Evolutionary conservation across 1,140 invertebrate species (phyloP).

Genomic region (Macrocentrus cingulum): DNA sequence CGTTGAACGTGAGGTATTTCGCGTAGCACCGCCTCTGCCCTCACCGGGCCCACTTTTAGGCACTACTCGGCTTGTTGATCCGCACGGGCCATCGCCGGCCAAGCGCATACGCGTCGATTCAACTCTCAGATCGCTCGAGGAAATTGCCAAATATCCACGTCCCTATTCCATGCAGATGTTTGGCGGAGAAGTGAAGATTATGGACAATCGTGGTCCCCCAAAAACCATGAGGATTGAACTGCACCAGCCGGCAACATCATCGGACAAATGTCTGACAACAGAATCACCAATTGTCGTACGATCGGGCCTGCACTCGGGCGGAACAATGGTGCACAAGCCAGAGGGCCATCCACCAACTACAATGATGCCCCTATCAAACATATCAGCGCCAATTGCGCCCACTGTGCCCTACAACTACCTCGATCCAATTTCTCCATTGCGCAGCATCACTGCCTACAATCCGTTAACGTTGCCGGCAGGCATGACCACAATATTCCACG

Average conservation of each 20-base stretch:
- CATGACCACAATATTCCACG: constrained; percentile 51
- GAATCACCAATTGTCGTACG: constrained; percentile 69
- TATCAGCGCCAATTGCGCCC: constrained; percentile 63
- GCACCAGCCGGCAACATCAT: constrained; percentile 51
- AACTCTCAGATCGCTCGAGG: constrained; percentile 62
- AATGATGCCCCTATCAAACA: constrained; percentile 61
- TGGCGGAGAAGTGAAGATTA: constrained; percentile 76
- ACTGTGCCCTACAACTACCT: constrained; percentile 49
- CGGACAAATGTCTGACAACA: constrained; percentile 41
- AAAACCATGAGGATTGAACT: constrained; percentile 74
- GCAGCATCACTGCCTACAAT: constrained; percentile 70
- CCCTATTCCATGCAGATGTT: constrained; percentile 70
- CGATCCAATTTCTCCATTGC: constrained; percentile 51
- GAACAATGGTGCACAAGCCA: constrained; percentile 67
- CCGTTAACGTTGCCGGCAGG: constrained; percentile 63
- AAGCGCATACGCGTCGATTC: constrained; percentile 60
- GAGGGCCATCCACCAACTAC: constrained; percentile 51
- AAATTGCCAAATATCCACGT: constrained; percentile 57
- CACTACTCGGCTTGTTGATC: constrained; percentile 75
- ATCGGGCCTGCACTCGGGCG: constrained; percentile 73
- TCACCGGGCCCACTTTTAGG: constrained; percentile 79
- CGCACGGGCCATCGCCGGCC: constrained; percentile 57
- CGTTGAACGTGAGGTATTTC: too few relatives aligned
- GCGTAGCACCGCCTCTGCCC: too few relatives aligned
- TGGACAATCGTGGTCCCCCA: constrained; percentile 66